A percentile compares a stretch with the other conserved stretches of the same genome.
These are phyloP conservation scores for Procambarus clarkii DNA, from an alignment of 1,140 invertebrate species.

Conservation along the genomic window DNA sequence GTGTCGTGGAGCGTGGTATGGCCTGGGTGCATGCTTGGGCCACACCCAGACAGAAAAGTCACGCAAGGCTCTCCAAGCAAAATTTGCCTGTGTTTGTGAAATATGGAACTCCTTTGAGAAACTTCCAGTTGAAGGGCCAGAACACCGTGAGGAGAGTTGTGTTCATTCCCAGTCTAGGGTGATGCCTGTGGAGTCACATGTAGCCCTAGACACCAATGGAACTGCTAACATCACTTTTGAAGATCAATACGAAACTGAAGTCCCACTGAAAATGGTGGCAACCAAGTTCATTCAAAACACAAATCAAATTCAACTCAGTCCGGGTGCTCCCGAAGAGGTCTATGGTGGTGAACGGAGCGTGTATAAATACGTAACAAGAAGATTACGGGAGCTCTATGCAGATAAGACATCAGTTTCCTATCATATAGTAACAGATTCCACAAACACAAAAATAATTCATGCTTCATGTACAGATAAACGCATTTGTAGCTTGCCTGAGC, in stretches of 20 bases:
- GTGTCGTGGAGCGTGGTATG: background rate
- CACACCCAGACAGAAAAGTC: background rate
- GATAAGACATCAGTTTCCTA: background rate
- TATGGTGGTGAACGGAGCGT: background rate
- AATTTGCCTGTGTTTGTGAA: background rate
- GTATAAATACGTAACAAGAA: background rate
- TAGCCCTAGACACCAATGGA: background rate
- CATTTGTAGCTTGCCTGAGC: slow-evolving; percentile 1
- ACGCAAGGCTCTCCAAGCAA: background rate
- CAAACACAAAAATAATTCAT: background rate
- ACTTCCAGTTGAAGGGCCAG: background rate
- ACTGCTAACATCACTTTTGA: background rate
- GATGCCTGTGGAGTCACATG: background rate
- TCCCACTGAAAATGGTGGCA: background rate
- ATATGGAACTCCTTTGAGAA: background rate
- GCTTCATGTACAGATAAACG: background rate
- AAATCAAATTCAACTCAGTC: background rate
- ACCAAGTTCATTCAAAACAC: background rate
- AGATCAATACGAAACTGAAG: background rate
- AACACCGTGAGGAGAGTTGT: background rate
- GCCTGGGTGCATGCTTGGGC: background rate
- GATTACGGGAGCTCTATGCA: background rate
- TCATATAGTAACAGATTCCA: background rate
- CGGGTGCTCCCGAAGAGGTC: background rate
- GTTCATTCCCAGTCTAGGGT: background rate